These are phyloP conservation scores for Talpa occidentalis DNA, from an alignment of 2,113 vertebrate species.

Conservation along the genomic window DNA sequence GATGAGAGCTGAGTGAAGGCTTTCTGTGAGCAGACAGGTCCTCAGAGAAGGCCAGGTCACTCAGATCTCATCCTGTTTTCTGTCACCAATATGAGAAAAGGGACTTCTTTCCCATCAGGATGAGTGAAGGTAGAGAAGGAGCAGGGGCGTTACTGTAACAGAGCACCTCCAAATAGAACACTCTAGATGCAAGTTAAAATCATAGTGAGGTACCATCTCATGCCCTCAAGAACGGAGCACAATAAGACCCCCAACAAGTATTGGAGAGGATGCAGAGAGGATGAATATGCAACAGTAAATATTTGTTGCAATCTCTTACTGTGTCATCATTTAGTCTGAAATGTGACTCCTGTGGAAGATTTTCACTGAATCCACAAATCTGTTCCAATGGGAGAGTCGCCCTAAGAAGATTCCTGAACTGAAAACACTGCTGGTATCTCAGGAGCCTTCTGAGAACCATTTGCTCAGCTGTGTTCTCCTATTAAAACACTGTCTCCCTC, in stretches of 20 bases:
- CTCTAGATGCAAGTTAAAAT: background rate
- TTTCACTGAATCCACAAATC: background rate
- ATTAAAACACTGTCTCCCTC: background rate
- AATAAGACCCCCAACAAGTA: too few relatives aligned
- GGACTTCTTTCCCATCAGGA: background rate
- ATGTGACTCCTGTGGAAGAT: background rate
- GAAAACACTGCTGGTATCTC: background rate
- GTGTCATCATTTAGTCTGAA: background rate
- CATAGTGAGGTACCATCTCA: too few relatives aligned
- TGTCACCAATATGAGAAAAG: background rate
- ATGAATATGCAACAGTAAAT: background rate
- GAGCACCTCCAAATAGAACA: background rate
- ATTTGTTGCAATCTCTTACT: background rate
- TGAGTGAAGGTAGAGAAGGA: background rate
- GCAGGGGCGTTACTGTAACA: accelerated
- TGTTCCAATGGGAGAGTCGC: background rate
- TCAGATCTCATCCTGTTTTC: background rate
- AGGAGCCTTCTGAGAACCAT: background rate
- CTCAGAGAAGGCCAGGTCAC: too few relatives aligned
- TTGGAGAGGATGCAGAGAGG: too few relatives aligned
- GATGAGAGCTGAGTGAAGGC: background rate
- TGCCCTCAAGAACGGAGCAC: too few relatives aligned
- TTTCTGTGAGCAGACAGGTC: background rate
- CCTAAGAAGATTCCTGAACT: background rate
- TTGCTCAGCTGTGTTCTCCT: background rate